Conservation (phyloP, 2,113 vertebrate species). For the Monopterus albus region DNA sequence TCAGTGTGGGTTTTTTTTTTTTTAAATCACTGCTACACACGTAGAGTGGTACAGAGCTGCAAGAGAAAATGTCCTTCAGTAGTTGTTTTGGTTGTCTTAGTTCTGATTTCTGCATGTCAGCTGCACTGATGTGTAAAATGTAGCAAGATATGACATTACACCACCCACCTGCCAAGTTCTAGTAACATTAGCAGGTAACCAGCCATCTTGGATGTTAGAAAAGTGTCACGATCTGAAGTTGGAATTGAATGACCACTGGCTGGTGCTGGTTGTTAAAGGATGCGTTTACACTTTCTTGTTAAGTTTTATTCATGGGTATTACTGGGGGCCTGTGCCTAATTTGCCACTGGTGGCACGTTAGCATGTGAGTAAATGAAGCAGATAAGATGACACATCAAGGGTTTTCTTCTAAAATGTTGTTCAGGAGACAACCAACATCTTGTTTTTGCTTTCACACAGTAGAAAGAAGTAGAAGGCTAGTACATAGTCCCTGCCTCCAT, state of each 20-base stretch:
- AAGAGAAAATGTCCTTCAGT: background rate
- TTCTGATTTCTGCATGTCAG: background rate
- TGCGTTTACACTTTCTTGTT: constrained; percentile 1
- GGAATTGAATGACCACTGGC: background rate
- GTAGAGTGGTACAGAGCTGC: background rate
- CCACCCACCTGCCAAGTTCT: constrained; percentile 7
- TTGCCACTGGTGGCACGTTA: constrained; percentile 15
- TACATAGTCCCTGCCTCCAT: background rate
- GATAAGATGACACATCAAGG: background rate
- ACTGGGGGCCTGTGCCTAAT: background rate
- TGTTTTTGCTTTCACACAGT: constrained; percentile 20
- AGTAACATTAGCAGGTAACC: background rate
- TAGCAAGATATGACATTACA: background rate
- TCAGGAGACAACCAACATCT: background rate
- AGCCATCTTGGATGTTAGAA: background rate
- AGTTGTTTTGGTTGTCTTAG: background rate
- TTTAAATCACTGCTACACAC: no score
- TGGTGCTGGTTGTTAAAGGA: background rate
- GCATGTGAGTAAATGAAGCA: constrained; percentile 11
- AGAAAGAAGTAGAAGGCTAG: background rate
- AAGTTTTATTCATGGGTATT: no score
- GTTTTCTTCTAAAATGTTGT: constrained; percentile 4
- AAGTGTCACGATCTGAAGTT: constrained; percentile 11
- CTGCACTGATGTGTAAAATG: background rate
- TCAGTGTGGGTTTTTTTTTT: background rate